Base-by-base conservation (phyloP, 2,888 invertebrate species). In the Sinotaia quadrata region DNA sequence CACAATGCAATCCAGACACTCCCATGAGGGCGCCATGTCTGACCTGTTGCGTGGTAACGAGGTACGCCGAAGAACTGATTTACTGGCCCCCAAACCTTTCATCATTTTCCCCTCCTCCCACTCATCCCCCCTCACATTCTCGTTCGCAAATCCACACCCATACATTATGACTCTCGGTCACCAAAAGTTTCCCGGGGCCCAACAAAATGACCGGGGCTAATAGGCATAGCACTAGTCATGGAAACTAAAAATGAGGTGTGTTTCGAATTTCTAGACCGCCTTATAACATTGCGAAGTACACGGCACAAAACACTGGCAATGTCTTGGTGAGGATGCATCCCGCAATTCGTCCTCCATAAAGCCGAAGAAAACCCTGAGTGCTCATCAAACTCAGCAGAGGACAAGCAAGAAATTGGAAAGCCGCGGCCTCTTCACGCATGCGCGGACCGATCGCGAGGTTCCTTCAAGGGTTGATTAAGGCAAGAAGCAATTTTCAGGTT, bases 401-500 rank as follows among this genome's bases (percentile, higher is more conserved):
- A 54, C 54, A 54, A 29, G 54, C 54, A 54, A n/a, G 54, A 54
- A 54, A 54, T 54, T 54, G 54, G 31, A 54, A 29, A 54, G 54
- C 54, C 24, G 54, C 54, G 54, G 29, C 54, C 54, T 18, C 54
- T 54, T 54, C 24, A 54, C 54, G 54, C 54, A 54, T 54, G 54
- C 54, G 24, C 54, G 18, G 8, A 29, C 54, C 54, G 29, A 54
- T n/a, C 8, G 54, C 54, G 8, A 54, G 54, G 54, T 31, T 18
- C 54, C n/a, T 54, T 27, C 54, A 21, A 54, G 54, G 21, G 21
- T 54, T 54, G 54, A 54, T 54, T 54, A 54, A 54, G 54, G 29
- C 54, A 54, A 54, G 54, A 54, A 54, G 54, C 54, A 54, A 54
- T 54, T 54, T 54, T 54, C 54, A 18, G 27, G 54, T 54, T 54